Evolutionary conservation across 2,113 vertebrate species (phyloP).

Genomic region (Corydoras maculifer): DNA sequence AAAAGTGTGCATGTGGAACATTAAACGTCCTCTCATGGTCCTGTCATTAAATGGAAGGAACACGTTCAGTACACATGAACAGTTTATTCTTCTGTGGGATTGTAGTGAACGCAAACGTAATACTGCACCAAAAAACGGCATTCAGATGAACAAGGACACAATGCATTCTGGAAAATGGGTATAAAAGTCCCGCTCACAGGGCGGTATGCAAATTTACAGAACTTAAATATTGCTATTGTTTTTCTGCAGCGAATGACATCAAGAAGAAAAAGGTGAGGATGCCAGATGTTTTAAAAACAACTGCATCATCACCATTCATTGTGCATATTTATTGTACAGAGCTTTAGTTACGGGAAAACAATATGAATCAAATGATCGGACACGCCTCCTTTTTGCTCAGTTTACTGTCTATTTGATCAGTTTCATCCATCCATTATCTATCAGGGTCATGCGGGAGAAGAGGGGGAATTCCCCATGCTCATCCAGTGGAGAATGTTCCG

Average conservation of each 20-base stretch:
- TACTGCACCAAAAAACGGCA: constrained; percentile 3
- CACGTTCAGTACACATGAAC: constrained; percentile 11
- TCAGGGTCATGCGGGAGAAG: no score
- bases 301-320: not conserved
- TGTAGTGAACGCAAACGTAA: constrained; percentile 18
- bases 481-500: no score
- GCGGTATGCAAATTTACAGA: constrained; percentile 32
- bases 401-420: no score
- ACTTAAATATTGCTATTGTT: constrained; percentile 5
- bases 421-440: no score
- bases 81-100: constrained; percentile 21
- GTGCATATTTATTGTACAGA: not conserved
- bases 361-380: no score
- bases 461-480: no score
- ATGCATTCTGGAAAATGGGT: not conserved
- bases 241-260: constrained; percentile 31
- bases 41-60: not conserved
- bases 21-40: not conserved
- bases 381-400: no score
- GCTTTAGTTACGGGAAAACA: not conserved
- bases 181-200: constrained; percentile 17
- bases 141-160: not conserved
- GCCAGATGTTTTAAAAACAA: constrained; percentile 29
- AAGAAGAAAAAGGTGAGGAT: constrained; percentile 29
- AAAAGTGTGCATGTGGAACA: not conserved